phyloP scores from a whole-genome alignment of 2,888 invertebrate species.

The Drosophila aldrichi region DNA sequence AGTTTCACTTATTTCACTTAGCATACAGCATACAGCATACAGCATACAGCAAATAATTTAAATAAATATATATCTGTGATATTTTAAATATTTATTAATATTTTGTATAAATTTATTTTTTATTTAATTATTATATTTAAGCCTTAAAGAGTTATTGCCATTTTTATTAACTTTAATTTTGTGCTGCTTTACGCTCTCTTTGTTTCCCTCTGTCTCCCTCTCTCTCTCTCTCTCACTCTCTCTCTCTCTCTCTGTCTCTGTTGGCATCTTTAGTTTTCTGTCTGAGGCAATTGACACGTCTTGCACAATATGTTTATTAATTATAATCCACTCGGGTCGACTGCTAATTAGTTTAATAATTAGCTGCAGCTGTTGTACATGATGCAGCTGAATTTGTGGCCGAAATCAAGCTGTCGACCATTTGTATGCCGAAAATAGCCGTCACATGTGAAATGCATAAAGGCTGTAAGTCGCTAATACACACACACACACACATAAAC shows the following conservation, averaged over 20 bases:
- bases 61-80: no score
- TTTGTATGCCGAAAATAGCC: slow-evolving; percentile 23
- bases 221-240: neutral
- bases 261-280: no score
- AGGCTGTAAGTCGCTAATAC: slow-evolving; percentile 27
- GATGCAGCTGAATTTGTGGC: slow-evolving; percentile 19
- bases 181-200: neutral
- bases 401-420: slow-evolving; percentile 18
- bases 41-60: no score
- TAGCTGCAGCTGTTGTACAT: slow-evolving; percentile 16
- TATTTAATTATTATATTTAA: no score
- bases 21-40: no score
- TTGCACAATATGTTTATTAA: slow-evolving; percentile 5
- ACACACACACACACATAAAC: slow-evolving; percentile 13
- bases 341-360: slow-evolving; percentile 22
- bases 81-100: no score
- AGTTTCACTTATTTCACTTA: no score
- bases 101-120: no score
- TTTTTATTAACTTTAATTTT: neutral
- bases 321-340: slow-evolving; percentile 3
- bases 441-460: slow-evolving; percentile 54
- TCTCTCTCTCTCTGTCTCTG: neutral
- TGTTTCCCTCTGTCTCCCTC: neutral
- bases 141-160: no score
- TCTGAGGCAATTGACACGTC: neutral